These are phyloP conservation scores for Sialis fuliginosa DNA, from an alignment of 2,888 invertebrate species.

Conservation along the genomic window DNA sequence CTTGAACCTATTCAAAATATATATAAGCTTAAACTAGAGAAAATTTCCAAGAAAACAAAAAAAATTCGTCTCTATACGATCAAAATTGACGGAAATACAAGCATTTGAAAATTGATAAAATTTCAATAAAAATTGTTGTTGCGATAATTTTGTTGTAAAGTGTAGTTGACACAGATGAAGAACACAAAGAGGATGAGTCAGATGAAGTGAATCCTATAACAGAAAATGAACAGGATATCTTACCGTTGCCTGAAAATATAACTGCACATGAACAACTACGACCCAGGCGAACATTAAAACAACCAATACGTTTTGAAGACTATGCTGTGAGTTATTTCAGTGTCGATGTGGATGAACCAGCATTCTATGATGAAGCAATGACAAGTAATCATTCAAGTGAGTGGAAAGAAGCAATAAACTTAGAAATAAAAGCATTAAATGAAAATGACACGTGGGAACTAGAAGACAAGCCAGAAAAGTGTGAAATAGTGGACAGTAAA, in stretches of 20 bases:
- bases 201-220: too few species aligned
- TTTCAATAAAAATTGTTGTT: too few species aligned
- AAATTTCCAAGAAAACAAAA: too few species aligned
- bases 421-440: conserved; percentile 3
- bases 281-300: conserved; percentile 1
- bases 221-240: too few species aligned
- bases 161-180: too few species aligned
- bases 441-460: background rate
- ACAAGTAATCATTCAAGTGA: conserved; percentile 1
- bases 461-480: background rate
- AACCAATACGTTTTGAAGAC: conserved; percentile 1
- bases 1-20: too few species aligned
- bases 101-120: too few species aligned
- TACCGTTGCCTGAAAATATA: background rate
- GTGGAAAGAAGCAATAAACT: background rate
- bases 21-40: too few species aligned
- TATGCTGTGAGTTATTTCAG: conserved; percentile 1
- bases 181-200: too few species aligned
- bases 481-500: background rate
- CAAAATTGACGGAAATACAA: too few species aligned
- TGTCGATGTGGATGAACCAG: conserved; percentile 3
- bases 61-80: too few species aligned
- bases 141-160: too few species aligned
- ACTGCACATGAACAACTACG: conserved; percentile 1
- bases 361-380: conserved; percentile 4